Conservation (phyloP, 2,113 vertebrate genomes). For the Nothocercus julius region DNA sequence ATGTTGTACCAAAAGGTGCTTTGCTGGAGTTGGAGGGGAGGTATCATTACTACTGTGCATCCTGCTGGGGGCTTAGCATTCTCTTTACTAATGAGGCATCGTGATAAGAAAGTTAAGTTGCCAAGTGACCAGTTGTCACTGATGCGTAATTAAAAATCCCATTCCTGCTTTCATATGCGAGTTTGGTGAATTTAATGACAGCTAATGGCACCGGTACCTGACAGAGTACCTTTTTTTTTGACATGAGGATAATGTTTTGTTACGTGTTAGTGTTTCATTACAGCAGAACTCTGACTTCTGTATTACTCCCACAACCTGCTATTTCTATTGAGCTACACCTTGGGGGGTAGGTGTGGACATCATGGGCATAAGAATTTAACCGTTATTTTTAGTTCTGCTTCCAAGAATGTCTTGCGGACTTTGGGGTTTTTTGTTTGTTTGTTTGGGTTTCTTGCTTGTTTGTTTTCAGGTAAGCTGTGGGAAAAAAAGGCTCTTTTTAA, state of each 20-base stretch:
- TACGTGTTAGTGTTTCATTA: not conserved
- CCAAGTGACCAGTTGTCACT: slow-evolving; percentile 37
- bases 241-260: not conserved
- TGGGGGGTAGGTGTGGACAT: not conserved
- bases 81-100: slow-evolving; percentile 18
- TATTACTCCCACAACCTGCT: not conserved
- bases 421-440: not conserved
- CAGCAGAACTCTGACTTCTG: not conserved
- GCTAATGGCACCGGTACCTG: not conserved
- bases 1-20: not conserved
- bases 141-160: slow-evolving; percentile 15
- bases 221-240: not conserved
- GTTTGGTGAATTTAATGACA: slow-evolving; percentile 20
- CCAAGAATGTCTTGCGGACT: not conserved
- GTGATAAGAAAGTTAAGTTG: slow-evolving; percentile 10
- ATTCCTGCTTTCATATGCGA: not conserved
- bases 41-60: not conserved
- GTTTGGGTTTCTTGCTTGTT: not conserved
- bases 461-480: slow-evolving; percentile 47
- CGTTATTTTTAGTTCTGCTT: slow-evolving; percentile 50
- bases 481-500: slow-evolving; percentile 3
- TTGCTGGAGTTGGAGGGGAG: not conserved
- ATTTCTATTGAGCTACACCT: not conserved
- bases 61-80: not conserved
- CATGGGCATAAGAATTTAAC: slow-evolving; percentile 18